A percentile compares a stretch with the other conserved stretches of the same genome.
Evolutionary conservation across 1,140 invertebrate species (phyloP).

Genomic region (Oryctes rhinoceros): DNA sequence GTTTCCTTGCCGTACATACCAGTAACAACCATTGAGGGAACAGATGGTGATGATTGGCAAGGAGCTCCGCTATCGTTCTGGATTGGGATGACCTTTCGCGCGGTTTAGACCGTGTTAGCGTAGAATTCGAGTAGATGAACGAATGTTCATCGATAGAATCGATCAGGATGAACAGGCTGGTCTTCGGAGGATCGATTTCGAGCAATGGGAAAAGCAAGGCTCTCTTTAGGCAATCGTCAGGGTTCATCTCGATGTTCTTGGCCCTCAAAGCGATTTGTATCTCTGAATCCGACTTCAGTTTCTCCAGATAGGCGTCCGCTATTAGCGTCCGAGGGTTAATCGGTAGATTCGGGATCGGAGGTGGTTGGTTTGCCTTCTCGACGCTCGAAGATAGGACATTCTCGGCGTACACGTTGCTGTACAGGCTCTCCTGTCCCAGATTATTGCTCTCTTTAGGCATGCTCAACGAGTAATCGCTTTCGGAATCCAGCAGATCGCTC

Average conservation of each 20-base stretch:
- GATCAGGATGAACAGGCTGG: conserved; percentile 84
- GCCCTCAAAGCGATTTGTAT: conserved; percentile 75
- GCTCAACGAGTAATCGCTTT: conserved; percentile 49
- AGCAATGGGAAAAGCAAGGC: conserved; percentile 85
- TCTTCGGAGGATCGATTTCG: conserved; percentile 84
- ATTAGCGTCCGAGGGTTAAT: conserved; percentile 71
- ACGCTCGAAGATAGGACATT: conserved; percentile 46
- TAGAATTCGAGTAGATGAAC: conserved; percentile 60
- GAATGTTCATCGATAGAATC: conserved; percentile 90
- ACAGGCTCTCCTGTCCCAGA: conserved; percentile 53
- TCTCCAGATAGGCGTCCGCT: conserved; percentile 84
- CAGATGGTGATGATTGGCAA: conserved; percentile 90
- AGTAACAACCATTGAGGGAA: conserved; percentile 93
- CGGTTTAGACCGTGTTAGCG: conserved; percentile 60
- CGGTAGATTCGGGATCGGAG: conserved; percentile 68
- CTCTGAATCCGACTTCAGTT: conserved; percentile 77
- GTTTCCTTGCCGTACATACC: conserved; percentile 88
- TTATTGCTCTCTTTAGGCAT: conserved; percentile 44
- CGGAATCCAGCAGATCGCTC: conserved; percentile 42
- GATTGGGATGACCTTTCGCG: conserved; percentile 65
- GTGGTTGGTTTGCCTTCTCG: conserved; percentile 58
- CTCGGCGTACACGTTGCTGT: conserved; percentile 55
- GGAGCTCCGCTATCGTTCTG: conserved; percentile 82
- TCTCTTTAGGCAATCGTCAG: conserved; percentile 90
- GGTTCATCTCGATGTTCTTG: conserved; percentile 80